Conservation (phyloP, 2,113 vertebrate genomes). For the Sturnus vulgaris region DNA sequence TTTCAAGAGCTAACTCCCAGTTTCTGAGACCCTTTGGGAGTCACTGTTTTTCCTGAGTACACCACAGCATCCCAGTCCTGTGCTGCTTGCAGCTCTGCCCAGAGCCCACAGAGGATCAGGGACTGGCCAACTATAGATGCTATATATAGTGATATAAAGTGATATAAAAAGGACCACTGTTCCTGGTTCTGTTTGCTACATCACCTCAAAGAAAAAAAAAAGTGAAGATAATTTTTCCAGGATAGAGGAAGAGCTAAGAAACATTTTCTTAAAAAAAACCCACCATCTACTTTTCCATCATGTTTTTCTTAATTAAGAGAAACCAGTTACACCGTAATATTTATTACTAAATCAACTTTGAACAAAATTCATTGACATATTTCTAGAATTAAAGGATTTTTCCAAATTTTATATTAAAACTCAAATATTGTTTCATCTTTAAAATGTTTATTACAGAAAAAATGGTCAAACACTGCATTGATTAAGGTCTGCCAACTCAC, state of each 20-base stretch:
- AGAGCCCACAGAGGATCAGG: not conserved
- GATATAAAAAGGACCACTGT: not conserved
- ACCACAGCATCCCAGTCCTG: not conserved
- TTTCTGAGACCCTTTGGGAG: not conserved
- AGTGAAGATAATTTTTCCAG: not conserved
- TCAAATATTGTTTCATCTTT: not conserved
- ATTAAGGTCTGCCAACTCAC: not conserved
- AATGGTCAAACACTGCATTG: not conserved
- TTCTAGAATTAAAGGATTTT: not conserved
- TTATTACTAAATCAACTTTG: not conserved
- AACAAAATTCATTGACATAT: not conserved
- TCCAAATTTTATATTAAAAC: not conserved
- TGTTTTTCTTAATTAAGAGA: not conserved
- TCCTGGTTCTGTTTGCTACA: not conserved
- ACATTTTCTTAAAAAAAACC: rapidly evolving
- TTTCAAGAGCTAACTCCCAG: not conserved
- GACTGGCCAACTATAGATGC: not conserved
- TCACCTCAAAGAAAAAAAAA: not conserved
- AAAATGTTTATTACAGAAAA: not conserved
- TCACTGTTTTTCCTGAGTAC: not conserved
- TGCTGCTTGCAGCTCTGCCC: not conserved
- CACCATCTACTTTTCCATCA: not conserved
- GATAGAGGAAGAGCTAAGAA: not conserved
- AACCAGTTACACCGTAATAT: not conserved
- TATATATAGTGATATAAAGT: too few relatives aligned